Evolutionary conservation across 2,113 vertebrate genomes (phyloP).

Genomic region (Peromyscus leucopus): DNA sequence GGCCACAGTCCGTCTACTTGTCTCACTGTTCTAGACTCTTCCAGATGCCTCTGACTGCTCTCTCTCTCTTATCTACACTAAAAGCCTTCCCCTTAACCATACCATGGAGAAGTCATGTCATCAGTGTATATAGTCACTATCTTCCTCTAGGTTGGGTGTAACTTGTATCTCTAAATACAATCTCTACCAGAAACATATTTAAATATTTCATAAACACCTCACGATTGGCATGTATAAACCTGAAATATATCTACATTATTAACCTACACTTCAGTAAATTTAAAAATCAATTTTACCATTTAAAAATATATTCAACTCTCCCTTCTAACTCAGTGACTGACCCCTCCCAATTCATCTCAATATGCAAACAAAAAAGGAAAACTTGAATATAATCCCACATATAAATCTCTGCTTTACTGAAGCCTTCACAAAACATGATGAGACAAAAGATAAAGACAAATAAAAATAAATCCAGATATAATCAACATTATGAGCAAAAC

Average conservation of each 20-base stretch:
- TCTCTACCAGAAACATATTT: not conserved
- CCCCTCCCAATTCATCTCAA: not conserved
- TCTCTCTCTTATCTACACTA: not conserved
- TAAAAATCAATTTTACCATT: not conserved
- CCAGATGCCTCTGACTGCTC: not conserved
- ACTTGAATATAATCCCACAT: not conserved
- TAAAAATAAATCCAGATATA: not conserved
- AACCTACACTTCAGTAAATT: not conserved
- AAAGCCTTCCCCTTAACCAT: not conserved
- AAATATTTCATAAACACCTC: not conserved
- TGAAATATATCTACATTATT: not conserved
- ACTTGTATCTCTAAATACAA: not conserved
- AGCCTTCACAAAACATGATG: not conserved
- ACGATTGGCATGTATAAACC: slow-evolving; percentile 4
- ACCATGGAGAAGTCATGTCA: not conserved
- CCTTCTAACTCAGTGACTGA: not conserved
- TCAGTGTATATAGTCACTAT: not conserved
- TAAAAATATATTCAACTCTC: slow-evolving; percentile 10
- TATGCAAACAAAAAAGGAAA: not conserved
- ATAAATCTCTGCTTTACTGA: not conserved
- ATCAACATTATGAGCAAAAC: not conserved
- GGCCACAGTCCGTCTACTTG: not conserved
- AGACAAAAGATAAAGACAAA: not conserved
- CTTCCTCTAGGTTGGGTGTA: not conserved
- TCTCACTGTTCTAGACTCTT: not conserved